phyloP scores from a whole-genome alignment of 2,888 invertebrate genomes.

The Glyphotaelius pellucidus region DNA sequence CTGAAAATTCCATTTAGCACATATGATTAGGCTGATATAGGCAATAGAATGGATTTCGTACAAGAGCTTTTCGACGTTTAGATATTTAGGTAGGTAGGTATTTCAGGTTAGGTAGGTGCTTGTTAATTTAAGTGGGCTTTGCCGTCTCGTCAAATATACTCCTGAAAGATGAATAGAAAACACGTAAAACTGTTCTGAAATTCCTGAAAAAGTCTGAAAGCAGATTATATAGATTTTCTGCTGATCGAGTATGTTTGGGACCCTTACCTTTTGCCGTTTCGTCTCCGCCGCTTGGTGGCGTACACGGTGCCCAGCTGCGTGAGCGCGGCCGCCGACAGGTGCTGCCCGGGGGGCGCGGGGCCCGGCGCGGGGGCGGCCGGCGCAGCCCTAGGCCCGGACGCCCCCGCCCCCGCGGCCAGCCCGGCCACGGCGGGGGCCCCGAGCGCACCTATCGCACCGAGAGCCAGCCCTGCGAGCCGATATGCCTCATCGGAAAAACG shows the following conservation, averaged over 20 bases:
- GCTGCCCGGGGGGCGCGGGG: constrained; percentile 79
- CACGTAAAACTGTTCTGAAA: too few species aligned
- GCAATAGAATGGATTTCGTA: too few species aligned
- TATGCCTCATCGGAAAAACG: constrained; percentile 2
- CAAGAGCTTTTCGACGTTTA: too few species aligned
- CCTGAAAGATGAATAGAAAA: neutral
- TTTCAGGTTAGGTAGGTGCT: too few species aligned
- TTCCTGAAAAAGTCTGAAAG: neutral
- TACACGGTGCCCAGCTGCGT: constrained; percentile 97
- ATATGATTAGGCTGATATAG: too few species aligned
- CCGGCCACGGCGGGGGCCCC: constrained; percentile 73
- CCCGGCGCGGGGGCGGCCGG: constrained; percentile 72
- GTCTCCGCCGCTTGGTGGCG: constrained; percentile 95
- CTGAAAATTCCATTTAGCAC: too few species aligned
- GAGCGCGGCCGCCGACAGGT: constrained; percentile 82
- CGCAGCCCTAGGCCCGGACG: constrained; percentile 72
- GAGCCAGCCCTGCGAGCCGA: constrained; percentile 42
- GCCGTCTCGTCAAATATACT: neutral
- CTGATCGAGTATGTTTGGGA: neutral
- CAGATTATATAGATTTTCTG: too few species aligned
- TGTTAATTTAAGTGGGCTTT: too few species aligned
- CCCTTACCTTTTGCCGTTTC: constrained; percentile 96
- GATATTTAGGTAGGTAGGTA: too few species aligned
- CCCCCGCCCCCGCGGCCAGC: constrained; percentile 71
- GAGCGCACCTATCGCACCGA: constrained; percentile 51